These are phyloP conservation scores for Neomonachus schauinslandi DNA, from an alignment of 2,113 vertebrate genomes.

Conservation along the genomic window DNA sequence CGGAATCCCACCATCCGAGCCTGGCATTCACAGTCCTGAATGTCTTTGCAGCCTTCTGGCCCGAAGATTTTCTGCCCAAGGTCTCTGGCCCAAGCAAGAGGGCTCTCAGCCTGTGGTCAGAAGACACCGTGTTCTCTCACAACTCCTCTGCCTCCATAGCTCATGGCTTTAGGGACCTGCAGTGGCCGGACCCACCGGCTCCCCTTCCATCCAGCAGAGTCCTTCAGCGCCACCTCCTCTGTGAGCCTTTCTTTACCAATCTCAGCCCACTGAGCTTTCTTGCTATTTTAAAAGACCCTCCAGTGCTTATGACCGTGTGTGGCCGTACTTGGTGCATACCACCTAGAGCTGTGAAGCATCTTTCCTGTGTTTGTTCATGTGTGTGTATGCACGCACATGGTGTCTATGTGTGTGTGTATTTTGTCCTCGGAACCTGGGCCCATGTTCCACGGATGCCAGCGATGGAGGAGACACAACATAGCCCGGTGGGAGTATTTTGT, in stretches of 20 bases:
- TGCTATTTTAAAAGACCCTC: neutral
- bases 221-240: neutral
- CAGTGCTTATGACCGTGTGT: neutral
- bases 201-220: neutral
- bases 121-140: neutral
- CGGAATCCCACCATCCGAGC: neutral
- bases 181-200: fast-evolving
- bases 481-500: neutral
- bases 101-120: neutral
- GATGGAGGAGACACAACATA: neutral
- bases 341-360: neutral
- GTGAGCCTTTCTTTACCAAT: neutral
- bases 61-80: neutral
- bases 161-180: neutral
- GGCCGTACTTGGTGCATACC: neutral
- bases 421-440: neutral
- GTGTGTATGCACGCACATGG: no score
- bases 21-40: neutral
- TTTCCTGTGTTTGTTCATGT: neutral
- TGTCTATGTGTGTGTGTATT: neutral
- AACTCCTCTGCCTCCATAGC: neutral
- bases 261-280: neutral
- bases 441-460: neutral
- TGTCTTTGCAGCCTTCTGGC: neutral
- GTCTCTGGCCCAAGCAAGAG: neutral